Evolutionary conservation across 23 tunicate species (phyloP).

Genomic region (Styela plicata): DNA sequence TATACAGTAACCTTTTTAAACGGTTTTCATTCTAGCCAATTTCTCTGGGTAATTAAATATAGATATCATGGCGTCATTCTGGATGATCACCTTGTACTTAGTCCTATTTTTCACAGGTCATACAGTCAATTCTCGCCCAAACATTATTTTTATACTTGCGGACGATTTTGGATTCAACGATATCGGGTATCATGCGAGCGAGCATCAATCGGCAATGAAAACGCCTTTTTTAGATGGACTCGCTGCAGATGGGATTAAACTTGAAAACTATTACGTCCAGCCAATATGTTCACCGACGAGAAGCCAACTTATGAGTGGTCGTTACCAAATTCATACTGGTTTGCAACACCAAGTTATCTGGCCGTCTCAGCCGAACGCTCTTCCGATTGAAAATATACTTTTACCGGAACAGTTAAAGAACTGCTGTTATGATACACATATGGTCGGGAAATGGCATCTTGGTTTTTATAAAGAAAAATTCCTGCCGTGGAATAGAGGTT

Average conservation of each 20-base stretch:
- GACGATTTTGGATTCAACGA: conserved; percentile 87
- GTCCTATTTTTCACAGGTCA: too few species aligned
- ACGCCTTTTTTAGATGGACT: conserved; percentile 77
- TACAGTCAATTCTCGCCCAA: conserved; percentile 4
- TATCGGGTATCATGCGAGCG: conserved; percentile 73
- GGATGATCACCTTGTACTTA: too few species aligned
- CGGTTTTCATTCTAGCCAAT: too few species aligned
- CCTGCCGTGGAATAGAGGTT: conserved; percentile 80
- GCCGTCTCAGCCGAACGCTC: conserved; percentile 63
- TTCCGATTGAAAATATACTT: conserved; percentile 55
- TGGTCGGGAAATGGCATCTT: conserved; percentile 93
- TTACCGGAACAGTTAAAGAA: conserved; percentile 62
- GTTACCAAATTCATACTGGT: conserved; percentile 94
- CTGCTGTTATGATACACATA: conserved; percentile 80
- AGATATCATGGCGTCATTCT: too few species aligned
- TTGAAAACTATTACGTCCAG: conserved; percentile 87
- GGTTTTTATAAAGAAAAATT: conserved; percentile 59
- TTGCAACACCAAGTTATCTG: conserved; percentile 66
- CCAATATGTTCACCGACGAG: conserved; percentile 92
- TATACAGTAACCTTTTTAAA: too few species aligned
- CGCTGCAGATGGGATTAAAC: conserved; percentile 46
- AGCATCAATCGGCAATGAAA: conserved; percentile 58
- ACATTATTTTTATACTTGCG: conserved; percentile 28
- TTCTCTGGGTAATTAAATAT: too few species aligned
- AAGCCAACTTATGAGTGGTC: conserved; percentile 70